phyloP scores from a whole-genome alignment of 2,797 vertebrate species.

The Eurystomus glaucurus region DNA sequence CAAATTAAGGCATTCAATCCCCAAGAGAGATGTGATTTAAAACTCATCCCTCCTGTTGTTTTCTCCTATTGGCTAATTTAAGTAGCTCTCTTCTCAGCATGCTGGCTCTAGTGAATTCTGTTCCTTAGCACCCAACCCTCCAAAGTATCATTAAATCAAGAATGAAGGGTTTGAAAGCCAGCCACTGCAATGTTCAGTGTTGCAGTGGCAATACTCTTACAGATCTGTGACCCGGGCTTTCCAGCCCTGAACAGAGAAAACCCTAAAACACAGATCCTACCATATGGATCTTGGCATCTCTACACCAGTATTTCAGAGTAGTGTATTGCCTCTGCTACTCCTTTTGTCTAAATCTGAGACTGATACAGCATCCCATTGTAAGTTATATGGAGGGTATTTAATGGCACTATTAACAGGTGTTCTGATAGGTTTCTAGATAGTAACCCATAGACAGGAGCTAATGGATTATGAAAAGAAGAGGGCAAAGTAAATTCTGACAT shows the following conservation, averaged over 20 bases:
- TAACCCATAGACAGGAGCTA: not conserved
- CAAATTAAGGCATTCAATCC: constrained; percentile 68
- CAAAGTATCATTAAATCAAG: constrained; percentile 34
- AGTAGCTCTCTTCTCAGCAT: constrained; percentile 67
- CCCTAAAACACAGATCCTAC: not conserved
- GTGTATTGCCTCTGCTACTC: not conserved
- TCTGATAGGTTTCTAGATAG: constrained; percentile 4
- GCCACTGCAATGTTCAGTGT: not conserved
- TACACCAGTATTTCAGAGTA: not conserved
- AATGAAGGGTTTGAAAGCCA: constrained; percentile 48
- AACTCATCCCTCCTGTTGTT: constrained; percentile 71
- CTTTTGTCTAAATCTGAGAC: not conserved
- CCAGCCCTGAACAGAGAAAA: not conserved
- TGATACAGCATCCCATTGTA: not conserved
- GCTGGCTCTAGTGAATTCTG: constrained; percentile 51
- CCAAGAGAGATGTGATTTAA: constrained; percentile 62
- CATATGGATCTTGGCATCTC: not conserved
- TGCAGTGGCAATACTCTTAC: not conserved
- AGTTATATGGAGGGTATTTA: not conserved
- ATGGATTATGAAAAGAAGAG: not conserved
- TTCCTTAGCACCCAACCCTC: constrained; percentile 69
- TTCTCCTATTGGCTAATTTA: constrained; percentile 74
- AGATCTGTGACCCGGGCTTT: not conserved
- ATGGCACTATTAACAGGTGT: not conserved
- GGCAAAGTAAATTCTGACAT: not conserved